phyloP scores from a whole-genome alignment of 2,888 invertebrate genomes.

The Hemithea aestivaria region DNA sequence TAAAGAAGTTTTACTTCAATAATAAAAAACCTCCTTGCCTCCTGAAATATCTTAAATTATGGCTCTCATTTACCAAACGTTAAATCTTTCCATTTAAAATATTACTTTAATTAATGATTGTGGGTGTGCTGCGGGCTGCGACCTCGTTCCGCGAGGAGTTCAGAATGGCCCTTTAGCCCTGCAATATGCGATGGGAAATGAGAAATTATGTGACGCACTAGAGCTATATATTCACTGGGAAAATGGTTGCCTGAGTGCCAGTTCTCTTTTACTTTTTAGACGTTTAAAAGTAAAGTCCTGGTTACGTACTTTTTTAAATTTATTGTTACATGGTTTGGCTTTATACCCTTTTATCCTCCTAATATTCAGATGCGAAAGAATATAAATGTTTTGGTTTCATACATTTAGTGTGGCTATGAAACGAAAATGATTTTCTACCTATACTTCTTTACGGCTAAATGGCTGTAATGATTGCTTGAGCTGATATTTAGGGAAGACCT shows the following conservation, averaged over 20 bases:
- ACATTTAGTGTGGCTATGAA: no score
- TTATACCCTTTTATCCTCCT: no score
- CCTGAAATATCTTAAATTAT: slow-evolving; percentile 6
- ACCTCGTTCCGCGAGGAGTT: slow-evolving; percentile 13
- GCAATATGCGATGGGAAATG: slow-evolving; percentile 9
- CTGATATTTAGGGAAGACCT: no score
- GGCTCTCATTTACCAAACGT: slow-evolving; percentile 5
- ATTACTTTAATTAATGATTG: slow-evolving; percentile 19
- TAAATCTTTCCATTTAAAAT: slow-evolving; percentile 20
- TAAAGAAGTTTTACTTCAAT: not conserved
- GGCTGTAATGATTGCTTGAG: no score
- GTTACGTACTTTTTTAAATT: no score
- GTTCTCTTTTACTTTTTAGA: no score
- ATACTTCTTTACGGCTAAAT: no score
- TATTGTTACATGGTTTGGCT: no score
- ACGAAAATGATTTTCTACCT: no score
- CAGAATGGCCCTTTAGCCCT: slow-evolving; percentile 5
- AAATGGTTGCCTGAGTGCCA: not conserved
- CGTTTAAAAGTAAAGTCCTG: no score
- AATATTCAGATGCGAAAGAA: no score
- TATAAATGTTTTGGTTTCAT: no score
- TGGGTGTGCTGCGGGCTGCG: slow-evolving; percentile 1
- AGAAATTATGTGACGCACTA: slow-evolving; percentile 3
- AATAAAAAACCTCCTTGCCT: slow-evolving; percentile 4
- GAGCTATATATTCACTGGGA: slow-evolving; percentile 7